Base-by-base conservation (phyloP, 2,888 invertebrate species). In the Alviniconcha strummeri region DNA sequence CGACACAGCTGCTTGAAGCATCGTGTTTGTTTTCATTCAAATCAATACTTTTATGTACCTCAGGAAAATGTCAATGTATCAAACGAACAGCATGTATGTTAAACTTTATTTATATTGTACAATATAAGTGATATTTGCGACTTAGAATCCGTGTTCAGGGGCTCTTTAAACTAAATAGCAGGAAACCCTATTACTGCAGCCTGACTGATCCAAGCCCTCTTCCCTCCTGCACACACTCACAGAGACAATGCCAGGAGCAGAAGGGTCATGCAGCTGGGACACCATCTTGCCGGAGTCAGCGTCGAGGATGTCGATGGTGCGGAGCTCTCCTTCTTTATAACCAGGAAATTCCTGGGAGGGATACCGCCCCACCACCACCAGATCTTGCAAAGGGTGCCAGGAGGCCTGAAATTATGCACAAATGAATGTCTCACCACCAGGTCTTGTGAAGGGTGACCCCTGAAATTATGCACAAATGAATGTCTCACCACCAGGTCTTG, bases 321-420 rank as follows among this genome's bases (percentile, higher is more conserved):
- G 86, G 7, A 84, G 81, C 82, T 93, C 93, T 4, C 87, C 87
- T 6, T 85, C 86, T 7, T 80, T 80, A 72, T 89, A 91, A 11
- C 90, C 90, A 17, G 90, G 90, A 84, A 93, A 90, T 17, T 89
- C 89, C 8, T 91, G 91, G 85, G 94, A 93, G 17, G 94, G 94
- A 87, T 94, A 94, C 5, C 94, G 90, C 0, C 94, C 94, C 71
- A 93, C 91, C 7, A 94, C 92, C 11, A 94, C 90, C 82, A 94
- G 86, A 86, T 94, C 94, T 85, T 91, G 91, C 67, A 93, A 85
- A 9, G 94, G 94, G 87, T 94, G 94, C 94, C 94, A 94, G 1
- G 91, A 88, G 7, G 94, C 94, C 93, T 93, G 87, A 0, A 77
- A 15, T 15, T 7, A 19, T 15, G 52, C 75, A 75, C 36, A 36